Percentiles rank a stretch among this genome's conserved stretches.
Conservation (phyloP, 2,113 vertebrate species). For the Gymnocephalus cernua region DNA sequence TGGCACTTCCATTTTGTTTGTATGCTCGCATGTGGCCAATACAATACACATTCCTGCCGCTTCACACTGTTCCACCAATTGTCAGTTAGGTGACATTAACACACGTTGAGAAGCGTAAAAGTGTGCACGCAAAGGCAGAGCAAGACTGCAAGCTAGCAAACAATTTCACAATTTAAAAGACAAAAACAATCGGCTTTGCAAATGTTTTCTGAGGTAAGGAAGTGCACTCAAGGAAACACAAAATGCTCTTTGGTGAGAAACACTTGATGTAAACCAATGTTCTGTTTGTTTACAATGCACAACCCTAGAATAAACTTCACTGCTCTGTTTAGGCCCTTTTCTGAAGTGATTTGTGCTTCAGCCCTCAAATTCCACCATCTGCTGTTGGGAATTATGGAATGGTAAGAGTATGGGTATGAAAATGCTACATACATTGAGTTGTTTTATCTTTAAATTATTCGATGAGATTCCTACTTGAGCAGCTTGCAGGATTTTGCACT, state of each 20-base stretch:
- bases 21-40: background rate
- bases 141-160: background rate
- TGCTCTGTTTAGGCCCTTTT: too few species aligned
- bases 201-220: background rate
- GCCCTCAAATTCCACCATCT: background rate
- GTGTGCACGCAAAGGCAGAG: background rate
- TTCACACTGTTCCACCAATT: background rate
- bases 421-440: background rate
- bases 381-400: background rate
- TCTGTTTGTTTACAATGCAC: background rate
- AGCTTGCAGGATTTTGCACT: slow-evolving; percentile 35
- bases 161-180: background rate
- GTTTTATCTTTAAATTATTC: background rate
- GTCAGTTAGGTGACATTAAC: background rate
- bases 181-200: background rate
- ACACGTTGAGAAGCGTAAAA: background rate
- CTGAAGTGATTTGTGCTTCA: background rate
- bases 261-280: background rate
- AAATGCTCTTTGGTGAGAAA: too few species aligned
- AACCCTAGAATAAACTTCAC: background rate
- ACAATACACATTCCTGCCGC: background rate
- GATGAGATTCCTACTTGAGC: background rate
- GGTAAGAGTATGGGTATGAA: background rate
- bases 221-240: too few species aligned
- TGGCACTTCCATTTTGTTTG: background rate